Percentiles rank a stretch among this genome's conserved stretches.
Evolutionary conservation across 2,113 vertebrate species (phyloP).

Genomic region (Myiagra hebetior): DNA sequence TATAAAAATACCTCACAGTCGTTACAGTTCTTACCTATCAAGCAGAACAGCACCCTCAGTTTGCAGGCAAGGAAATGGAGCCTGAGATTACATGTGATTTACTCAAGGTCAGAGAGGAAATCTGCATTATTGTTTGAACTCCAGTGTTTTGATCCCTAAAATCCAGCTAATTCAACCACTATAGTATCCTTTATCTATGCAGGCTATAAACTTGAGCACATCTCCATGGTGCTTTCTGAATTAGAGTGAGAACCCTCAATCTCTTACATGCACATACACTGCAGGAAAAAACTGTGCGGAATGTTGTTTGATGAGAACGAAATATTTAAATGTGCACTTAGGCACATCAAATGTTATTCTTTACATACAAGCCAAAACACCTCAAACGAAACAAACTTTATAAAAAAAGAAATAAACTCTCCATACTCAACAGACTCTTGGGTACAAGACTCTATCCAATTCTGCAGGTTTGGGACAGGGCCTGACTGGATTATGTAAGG

Average conservation of each 20-base stretch:
- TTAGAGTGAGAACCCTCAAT: not conserved
- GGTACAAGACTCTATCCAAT: not conserved
- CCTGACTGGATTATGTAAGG: not conserved
- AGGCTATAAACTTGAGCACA: not conserved
- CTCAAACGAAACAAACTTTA: not conserved
- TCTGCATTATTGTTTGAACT: not conserved
- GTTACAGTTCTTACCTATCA: not conserved
- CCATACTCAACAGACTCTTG: not conserved
- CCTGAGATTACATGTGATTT: not conserved
- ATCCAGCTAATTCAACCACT: not conserved
- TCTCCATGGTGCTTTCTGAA: not conserved
- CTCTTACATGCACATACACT: not conserved
- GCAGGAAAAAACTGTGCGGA: not conserved
- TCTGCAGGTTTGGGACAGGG: not conserved
- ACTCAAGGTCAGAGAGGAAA: constrained; percentile 12
- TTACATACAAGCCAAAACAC: not conserved
- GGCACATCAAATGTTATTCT: not conserved
- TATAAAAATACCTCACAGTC: not conserved
- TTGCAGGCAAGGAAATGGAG: not conserved
- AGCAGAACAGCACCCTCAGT: not conserved
- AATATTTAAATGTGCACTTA: not conserved
- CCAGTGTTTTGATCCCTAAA: not conserved
- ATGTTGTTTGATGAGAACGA: not conserved
- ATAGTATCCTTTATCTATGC: not conserved
- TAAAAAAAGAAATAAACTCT: not conserved